Conservation (phyloP, 2,888 invertebrate species). For the Venusia cambrica region DNA sequence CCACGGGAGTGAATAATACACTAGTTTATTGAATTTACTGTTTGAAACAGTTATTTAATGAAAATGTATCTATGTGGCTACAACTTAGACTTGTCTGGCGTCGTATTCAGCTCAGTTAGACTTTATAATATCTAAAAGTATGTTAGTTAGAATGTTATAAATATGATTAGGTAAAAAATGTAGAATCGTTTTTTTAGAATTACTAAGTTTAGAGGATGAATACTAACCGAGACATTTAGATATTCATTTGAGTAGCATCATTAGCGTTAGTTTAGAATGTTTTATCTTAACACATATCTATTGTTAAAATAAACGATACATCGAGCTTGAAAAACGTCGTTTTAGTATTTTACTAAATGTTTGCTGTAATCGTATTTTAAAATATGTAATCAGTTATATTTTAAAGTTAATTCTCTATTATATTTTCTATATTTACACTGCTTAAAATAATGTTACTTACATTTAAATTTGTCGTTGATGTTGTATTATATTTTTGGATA, state of each 20-base stretch:
- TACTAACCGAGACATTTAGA: slow-evolving; percentile 61
- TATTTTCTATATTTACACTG: slow-evolving; percentile 77
- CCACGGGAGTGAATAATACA: slow-evolving; percentile 30
- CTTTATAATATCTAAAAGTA: slow-evolving; percentile 52
- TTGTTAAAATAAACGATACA: slow-evolving; percentile 59
- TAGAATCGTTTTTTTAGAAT: slow-evolving; percentile 57
- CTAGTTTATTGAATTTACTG: slow-evolving; percentile 34
- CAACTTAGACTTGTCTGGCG: slow-evolving; percentile 22
- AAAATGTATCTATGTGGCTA: slow-evolving; percentile 22
- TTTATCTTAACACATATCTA: slow-evolving; percentile 49
- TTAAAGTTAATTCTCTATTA: slow-evolving; percentile 68
- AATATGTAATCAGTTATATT: slow-evolving; percentile 57
- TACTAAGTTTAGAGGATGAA: slow-evolving; percentile 80
- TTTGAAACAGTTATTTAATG: slow-evolving; percentile 38
- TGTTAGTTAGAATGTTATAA: slow-evolving; percentile 35
- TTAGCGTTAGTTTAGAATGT: slow-evolving; percentile 68
- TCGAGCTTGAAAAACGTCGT: slow-evolving; percentile 77
- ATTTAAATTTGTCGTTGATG: slow-evolving; percentile 72
- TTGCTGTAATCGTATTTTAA: slow-evolving; percentile 67
- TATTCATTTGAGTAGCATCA: slow-evolving; percentile 62
- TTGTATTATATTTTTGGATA: slow-evolving; percentile 77
- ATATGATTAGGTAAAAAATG: slow-evolving; percentile 51
- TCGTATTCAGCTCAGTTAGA: slow-evolving; percentile 53
- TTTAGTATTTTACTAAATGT: slow-evolving; percentile 70
- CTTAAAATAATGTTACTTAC: slow-evolving; percentile 74